Conservation (phyloP, 2,888 invertebrate species). For the Apeira syringaria region DNA sequence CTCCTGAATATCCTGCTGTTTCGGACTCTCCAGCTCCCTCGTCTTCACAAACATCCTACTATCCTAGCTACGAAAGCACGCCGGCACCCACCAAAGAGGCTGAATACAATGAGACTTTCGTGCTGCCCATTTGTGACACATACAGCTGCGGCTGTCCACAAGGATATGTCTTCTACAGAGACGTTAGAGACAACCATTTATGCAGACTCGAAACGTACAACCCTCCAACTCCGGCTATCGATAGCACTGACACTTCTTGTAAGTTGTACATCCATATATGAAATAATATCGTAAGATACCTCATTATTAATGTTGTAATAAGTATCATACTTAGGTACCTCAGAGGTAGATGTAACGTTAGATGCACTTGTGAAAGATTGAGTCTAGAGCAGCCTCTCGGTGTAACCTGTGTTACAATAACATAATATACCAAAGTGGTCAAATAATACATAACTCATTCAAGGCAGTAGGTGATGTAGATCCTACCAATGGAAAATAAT, state of each 20-base stretch:
- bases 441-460: too few species aligned
- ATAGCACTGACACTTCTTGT: conserved; percentile 9
- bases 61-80: conserved; percentile 28
- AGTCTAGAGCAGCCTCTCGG: too few species aligned
- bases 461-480: too few species aligned
- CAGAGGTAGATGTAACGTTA: too few species aligned
- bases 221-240: conserved; percentile 5
- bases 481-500: too few species aligned
- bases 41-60: conserved; percentile 18
- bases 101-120: conserved; percentile 61
- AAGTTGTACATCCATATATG: too few species aligned
- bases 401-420: too few species aligned
- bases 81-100: conserved; percentile 43
- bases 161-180: conserved; percentile 59
- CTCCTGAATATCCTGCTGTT: conserved; percentile 1
- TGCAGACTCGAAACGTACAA: conserved; percentile 48
- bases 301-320: too few species aligned
- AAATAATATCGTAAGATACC: too few species aligned
- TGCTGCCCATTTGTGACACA: conserved; percentile 58
- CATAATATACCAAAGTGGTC: too few species aligned
- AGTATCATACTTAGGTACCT: too few species aligned
- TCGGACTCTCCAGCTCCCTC: conserved; percentile 16
- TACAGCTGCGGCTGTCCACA: conserved; percentile 59
- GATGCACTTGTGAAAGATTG: too few species aligned
- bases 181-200: conserved; percentile 58